Conservation (phyloP, 1,140 invertebrate species). For the Drosophila neocordata region DNA sequence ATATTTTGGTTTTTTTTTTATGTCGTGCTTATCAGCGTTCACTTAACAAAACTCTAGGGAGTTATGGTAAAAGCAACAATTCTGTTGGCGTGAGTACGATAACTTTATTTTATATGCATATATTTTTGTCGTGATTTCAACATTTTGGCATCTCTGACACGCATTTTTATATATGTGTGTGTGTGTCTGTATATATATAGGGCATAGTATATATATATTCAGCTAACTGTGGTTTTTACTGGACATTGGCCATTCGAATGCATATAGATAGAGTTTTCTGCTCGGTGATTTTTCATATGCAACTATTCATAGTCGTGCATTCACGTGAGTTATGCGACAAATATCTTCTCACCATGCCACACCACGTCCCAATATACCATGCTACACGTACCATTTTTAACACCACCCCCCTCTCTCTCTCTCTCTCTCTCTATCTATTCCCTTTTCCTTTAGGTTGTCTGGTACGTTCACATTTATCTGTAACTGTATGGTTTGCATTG, state of each 20-base stretch:
- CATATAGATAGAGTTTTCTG: slow-evolving; percentile 58
- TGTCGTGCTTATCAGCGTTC: background rate
- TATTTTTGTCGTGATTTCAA: slow-evolving; percentile 8
- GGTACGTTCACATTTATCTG: too few relatives aligned
- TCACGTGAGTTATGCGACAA: slow-evolving; percentile 53
- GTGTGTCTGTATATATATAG: background rate
- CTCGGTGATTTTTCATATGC: slow-evolving; percentile 61
- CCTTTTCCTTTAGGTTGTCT: too few relatives aligned
- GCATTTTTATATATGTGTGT: background rate
- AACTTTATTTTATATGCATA: slow-evolving; percentile 4
- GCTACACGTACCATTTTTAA: background rate
- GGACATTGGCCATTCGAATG: slow-evolving; percentile 45
- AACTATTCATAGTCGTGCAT: slow-evolving; percentile 60
- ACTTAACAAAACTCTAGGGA: slow-evolving; percentile 5
- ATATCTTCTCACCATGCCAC: background rate
- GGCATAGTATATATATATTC: background rate
- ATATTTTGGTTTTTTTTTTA: background rate
- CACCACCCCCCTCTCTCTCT: too few relatives aligned
- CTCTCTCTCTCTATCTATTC: too few relatives aligned
- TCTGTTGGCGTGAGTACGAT: background rate
- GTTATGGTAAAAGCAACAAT: too few relatives aligned
- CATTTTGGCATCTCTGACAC: slow-evolving; percentile 1
- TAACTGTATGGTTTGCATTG: background rate
- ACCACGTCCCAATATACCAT: background rate
- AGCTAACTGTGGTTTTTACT: slow-evolving; percentile 12